These are phyloP conservation scores for Myrmecobius fasciatus DNA, from an alignment of 2,113 vertebrate species.

Conservation along the genomic window DNA sequence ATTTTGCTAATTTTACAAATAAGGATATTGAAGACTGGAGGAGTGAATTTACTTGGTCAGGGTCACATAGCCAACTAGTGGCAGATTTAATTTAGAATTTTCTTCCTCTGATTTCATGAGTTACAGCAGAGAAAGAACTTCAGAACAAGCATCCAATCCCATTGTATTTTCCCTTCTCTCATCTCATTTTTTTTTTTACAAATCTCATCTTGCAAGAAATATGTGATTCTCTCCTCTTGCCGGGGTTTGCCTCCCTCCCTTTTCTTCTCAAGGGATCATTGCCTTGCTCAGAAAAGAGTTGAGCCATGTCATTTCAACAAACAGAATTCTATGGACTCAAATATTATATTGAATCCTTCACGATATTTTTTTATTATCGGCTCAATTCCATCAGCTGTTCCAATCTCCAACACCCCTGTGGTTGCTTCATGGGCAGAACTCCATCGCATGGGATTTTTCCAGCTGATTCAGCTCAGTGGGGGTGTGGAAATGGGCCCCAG, in stretches of 20 bases:
- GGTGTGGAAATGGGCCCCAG: constrained; percentile 51
- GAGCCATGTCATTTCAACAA: not conserved
- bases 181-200: not conserved
- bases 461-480: constrained; percentile 46
- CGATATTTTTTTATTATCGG: constrained; percentile 35
- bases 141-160: not conserved
- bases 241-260: not conserved
- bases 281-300: constrained; percentile 29
- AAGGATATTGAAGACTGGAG: not conserved
- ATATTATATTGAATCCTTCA: not conserved
- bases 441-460: constrained; percentile 39
- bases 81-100: not conserved
- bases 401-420: not conserved
- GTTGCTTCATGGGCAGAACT: constrained; percentile 34
- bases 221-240: not conserved
- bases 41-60: not conserved
- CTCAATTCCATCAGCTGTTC: constrained; percentile 40
- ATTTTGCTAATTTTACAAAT: not conserved
- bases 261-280: constrained; percentile 6
- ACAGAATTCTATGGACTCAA: not conserved
- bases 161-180: not conserved
- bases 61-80: not conserved
- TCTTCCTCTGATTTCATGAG: not conserved
- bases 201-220: not conserved
- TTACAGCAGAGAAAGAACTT: not conserved